Conservation (phyloP, 2,888 invertebrate species). For the Augochlorella aurata region DNA sequence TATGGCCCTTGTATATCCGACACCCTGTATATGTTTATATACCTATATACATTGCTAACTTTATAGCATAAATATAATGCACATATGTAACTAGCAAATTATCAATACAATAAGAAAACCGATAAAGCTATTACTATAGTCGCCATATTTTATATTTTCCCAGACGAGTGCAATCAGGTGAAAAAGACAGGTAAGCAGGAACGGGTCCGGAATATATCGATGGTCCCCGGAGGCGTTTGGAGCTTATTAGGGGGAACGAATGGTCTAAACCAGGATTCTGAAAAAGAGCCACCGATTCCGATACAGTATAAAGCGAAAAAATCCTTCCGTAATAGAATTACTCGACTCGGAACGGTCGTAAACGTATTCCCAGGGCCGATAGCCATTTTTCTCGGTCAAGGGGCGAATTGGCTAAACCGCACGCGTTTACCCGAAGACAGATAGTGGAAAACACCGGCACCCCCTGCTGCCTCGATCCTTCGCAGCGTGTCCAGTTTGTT, state of each 20-base stretch:
- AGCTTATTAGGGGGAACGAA: conserved; percentile 76
- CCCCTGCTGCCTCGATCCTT: conserved; percentile 51
- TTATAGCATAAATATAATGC: no score
- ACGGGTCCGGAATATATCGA: conserved; percentile 55
- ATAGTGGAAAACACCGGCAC: conserved; percentile 74
- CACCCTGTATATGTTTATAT: no score
- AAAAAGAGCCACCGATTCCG: conserved; percentile 65
- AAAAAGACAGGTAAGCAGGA: background rate
- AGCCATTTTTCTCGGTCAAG: conserved; percentile 82
- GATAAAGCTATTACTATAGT: no score
- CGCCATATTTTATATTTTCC: background rate
- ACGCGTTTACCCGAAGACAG: conserved; percentile 79
- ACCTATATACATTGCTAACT: no score
- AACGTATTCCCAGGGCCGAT: conserved; percentile 81
- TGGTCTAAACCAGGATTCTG: conserved; percentile 64
- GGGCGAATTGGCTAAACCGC: conserved; percentile 80
- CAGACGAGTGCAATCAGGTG: background rate
- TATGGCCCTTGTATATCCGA: no score
- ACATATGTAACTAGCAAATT: no score
- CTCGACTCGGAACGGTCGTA: conserved; percentile 80
- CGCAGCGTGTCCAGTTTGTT: conserved; percentile 32
- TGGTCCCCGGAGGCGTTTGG: conserved; percentile 61
- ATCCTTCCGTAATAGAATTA: conserved; percentile 81
- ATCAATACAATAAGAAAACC: no score
- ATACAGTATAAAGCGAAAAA: conserved; percentile 79